phyloP scores from a whole-genome alignment of 2,113 vertebrate genomes.

The Hemicordylus capensis region DNA sequence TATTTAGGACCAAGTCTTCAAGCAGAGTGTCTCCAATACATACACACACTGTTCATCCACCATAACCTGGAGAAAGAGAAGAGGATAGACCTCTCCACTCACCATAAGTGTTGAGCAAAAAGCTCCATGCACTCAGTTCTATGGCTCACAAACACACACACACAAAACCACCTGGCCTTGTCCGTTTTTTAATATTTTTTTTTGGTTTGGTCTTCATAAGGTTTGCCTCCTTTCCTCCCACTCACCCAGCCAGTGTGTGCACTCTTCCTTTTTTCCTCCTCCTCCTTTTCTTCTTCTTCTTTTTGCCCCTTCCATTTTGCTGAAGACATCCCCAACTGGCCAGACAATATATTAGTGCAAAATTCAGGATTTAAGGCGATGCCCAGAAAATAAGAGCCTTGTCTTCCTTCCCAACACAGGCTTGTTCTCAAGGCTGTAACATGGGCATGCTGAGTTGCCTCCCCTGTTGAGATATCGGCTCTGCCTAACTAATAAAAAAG shows the following conservation, averaged over 20 bases:
- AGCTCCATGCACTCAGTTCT: conserved; percentile 24
- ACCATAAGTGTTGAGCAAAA: conserved; percentile 47
- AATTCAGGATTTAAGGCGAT: conserved; percentile 19
- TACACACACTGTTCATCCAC: not conserved
- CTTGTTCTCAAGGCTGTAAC: not conserved
- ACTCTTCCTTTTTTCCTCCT: not conserved
- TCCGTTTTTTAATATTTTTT: too few relatives aligned
- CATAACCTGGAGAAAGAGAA: too few relatives aligned
- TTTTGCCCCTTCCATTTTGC: not conserved
- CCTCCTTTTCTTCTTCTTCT: too few relatives aligned
- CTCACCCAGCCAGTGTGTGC: not conserved
- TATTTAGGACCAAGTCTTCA: not conserved
- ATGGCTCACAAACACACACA: not conserved
- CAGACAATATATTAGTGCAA: conserved; percentile 20
- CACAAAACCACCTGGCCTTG: not conserved
- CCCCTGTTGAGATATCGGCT: not conserved
- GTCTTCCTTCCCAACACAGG: not conserved
- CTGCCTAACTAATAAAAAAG: not conserved
- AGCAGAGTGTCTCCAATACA: not conserved
- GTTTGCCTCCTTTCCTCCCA: not conserved
- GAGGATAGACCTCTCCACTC: not conserved
- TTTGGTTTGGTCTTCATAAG: not conserved
- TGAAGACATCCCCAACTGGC: not conserved
- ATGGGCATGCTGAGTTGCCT: not conserved
- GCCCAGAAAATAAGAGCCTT: not conserved